A percentile compares a stretch with the other conserved stretches of the same genome.
phyloP scores from a whole-genome alignment of 2,888 invertebrate genomes.

The Macropis europaea region DNA sequence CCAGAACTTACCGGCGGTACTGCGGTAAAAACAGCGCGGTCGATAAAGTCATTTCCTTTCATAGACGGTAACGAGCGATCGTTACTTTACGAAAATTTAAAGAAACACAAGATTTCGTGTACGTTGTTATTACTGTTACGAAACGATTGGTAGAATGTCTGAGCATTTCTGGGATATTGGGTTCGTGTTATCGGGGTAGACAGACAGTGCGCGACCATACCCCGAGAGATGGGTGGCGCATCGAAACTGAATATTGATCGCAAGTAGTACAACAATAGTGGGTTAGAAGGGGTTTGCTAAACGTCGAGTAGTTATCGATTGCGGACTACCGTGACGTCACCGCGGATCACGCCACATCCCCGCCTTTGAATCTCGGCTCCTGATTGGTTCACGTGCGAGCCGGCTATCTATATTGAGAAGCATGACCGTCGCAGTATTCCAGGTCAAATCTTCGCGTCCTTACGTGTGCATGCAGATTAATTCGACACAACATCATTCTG shows the following conservation, averaged over 20 bases:
- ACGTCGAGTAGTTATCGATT: constrained; percentile 60
- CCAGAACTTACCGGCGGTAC: neutral
- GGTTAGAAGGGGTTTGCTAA: constrained; percentile 43
- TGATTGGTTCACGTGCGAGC: constrained; percentile 74
- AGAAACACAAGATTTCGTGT: neutral
- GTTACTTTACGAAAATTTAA: neutral
- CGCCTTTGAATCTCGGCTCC: constrained; percentile 63
- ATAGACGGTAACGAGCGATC: neutral
- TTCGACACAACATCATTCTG: neutral
- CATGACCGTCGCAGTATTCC: constrained; percentile 34
- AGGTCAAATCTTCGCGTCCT: constrained; percentile 35
- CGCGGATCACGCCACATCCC: constrained; percentile 79
- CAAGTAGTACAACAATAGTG: constrained; percentile 18
- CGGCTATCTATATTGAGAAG: constrained; percentile 59
- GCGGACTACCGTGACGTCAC: constrained; percentile 73
- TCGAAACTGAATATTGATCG: constrained; percentile 46
- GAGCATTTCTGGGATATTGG: neutral
- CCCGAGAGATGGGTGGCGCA: constrained; percentile 8
- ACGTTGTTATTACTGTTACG: neutral
- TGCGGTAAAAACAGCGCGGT: neutral
- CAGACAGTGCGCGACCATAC: neutral
- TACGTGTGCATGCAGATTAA: constrained; percentile 2
- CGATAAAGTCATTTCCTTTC: constrained; percentile 23
- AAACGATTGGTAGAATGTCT: neutral
- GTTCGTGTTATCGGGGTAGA: neutral